Evolutionary conservation across 2,888 invertebrate species (phyloP), one percentile per base, ranked within the genome.

Genomic region (Zygothrica quintamaculata): DNA sequence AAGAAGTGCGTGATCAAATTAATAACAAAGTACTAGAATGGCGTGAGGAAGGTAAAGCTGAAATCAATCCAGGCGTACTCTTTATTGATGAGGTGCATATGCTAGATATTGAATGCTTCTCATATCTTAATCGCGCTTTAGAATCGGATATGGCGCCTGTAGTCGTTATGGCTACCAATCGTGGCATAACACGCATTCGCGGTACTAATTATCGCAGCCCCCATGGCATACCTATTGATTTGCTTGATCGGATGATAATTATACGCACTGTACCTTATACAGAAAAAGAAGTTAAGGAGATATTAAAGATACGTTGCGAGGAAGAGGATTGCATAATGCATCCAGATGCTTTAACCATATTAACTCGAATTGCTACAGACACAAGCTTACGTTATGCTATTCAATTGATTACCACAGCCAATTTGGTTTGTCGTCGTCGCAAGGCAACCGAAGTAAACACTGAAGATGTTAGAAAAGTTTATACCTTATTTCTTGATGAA

Each of bases 91-190:
- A 99, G 93, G 96, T 97, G 0, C 99, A 99, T 90, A 99, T 99
- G 99, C 92, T 99, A 73, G 99, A 99, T 90, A 98, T 99, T 37
- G 99, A 99, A 90, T 99, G 99, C 89, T 99, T 99, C 92, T 99
- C 99, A 0, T 99, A 96, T 91, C 92, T 99, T 5, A 99, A 99
- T 92, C 94, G 99, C 3, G 99, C 99, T 0, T 92, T 99, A 18
- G 99, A 99, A 89, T 96, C 96, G 39, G 99, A 99, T 86, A 98
- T 99, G 93, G 96, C 99, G 0, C 99, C 99, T 0, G 95, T 99
- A 0, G 96, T 99, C 0, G 98, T 99, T 36, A 99, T 99, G 98
- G 99, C 99, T 0, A 99, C 99, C 11, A 99, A 99, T 92, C 94
- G 99, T 26, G 95, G 96, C 1, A 98, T 99, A 59, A 99, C 99